Conservation (phyloP, 2,797 vertebrate genomes). For the Coilia nasus region DNA sequence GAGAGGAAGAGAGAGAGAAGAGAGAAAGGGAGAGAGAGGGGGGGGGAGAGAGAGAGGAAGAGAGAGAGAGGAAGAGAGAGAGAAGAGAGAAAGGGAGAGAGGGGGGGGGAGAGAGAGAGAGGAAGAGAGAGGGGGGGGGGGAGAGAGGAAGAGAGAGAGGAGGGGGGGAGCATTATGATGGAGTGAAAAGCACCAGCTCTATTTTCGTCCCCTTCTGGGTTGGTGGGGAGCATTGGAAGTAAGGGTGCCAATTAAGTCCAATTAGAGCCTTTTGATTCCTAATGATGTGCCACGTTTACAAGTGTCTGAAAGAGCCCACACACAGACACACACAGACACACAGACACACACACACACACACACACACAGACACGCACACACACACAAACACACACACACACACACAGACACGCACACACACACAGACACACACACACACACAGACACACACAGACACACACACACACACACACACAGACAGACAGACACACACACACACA, state of each 20-base stretch:
- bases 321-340: constrained; percentile 15
- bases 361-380: constrained; percentile 14
- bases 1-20: neutral
- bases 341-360: constrained; percentile 46
- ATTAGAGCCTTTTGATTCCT: constrained; percentile 66
- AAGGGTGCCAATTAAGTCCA: constrained; percentile 70
- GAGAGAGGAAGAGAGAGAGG: constrained; percentile 14
- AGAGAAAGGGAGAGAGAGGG: neutral
- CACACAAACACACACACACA: neutral
- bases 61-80: no score
- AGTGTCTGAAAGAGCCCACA: constrained; percentile 59
- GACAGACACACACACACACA: neutral
- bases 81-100: neutral
- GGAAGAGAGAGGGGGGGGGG: neutral
- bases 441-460: no score
- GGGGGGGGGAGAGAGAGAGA: neutral
- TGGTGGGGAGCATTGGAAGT: constrained; percentile 51
- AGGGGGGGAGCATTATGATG: neutral
- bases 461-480: constrained; percentile 34
- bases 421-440: no score
- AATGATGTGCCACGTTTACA: constrained; percentile 67
- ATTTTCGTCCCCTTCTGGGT: constrained; percentile 60
- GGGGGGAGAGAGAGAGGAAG: no score
- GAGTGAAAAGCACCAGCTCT: constrained; percentile 31
- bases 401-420: no score